Evolutionary conservation across 2,888 invertebrate genomes (phyloP).

Genomic region (Zhuqinia jingwanae): DNA sequence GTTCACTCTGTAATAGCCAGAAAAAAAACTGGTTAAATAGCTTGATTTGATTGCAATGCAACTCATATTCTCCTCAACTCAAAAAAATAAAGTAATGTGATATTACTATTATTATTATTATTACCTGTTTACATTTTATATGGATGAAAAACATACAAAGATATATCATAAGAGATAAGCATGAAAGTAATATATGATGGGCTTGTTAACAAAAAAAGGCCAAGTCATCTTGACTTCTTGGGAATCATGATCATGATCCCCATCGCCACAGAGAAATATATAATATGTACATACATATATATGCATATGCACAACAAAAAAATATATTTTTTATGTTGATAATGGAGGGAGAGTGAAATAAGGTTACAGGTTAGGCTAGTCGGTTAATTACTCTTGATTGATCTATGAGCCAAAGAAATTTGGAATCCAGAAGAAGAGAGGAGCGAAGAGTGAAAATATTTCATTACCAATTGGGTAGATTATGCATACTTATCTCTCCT

Average conservation of each 20-base stretch:
- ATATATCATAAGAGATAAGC: background rate
- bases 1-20: conserved; percentile 58
- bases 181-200: conserved; percentile 15
- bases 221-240: no score
- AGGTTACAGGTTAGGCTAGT: conserved; percentile 66
- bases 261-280: background rate
- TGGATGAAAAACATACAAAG: no score
- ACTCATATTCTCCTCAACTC: conserved; percentile 12
- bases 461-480: conserved; percentile 41
- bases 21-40: conserved; percentile 67
- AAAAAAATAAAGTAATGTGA: conserved; percentile 35
- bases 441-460: background rate
- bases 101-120: conserved; percentile 30
- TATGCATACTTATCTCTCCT: no score
- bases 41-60: conserved; percentile 30
- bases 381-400: conserved; percentile 78
- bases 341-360: conserved; percentile 21
- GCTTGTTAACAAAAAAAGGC: conserved; percentile 21
- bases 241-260: conserved; percentile 38
- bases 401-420: conserved; percentile 72
- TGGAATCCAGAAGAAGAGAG: no score
- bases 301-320: background rate
- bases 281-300: background rate
- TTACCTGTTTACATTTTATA: no score
- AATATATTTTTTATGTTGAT: background rate